Base-by-base conservation (phyloP, 2,888 invertebrate genomes). In the Apodemia zela region DNA sequence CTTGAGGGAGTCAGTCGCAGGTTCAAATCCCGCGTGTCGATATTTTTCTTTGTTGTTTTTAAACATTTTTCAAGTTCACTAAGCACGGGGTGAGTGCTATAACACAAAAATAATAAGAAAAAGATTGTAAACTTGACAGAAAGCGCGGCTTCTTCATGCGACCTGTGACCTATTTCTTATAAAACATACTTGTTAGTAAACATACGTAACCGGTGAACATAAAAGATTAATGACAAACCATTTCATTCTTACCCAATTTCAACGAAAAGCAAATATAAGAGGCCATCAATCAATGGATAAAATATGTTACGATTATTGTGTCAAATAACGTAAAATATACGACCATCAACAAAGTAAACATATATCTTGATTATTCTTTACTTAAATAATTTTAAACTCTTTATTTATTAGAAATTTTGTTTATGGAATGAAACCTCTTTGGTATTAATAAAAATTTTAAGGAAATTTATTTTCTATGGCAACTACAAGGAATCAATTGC, bases 91-190 rank as follows among this genome's bases (percentile, higher is more conserved):
- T n/a, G n/a, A n/a, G n/a, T n/a, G n/a, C n/a, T n/a, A n/a, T n/a
- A n/a, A n/a, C n/a, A n/a, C n/a, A n/a, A n/a, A n/a, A n/a, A n/a
- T n/a, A n/a, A n/a, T n/a, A n/a, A n/a, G n/a, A n/a, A n/a, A n/a
- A 75, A 77, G 2, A 25, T 25, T 73, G 70, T 73, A 72, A 72
- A 73, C 70, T 74, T 25, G 5, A 72, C 71, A 70, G 65, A 67
- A 67, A 67, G 15, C 25, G 71, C 70, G 68, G 64, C 68, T 67
- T 65, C 67, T 68, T 64, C 62, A 69, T 67, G 72, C 72, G 74
- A 77, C 60, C 51, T 59, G 67, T 77, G 75, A 76, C 76, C 78
- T 68, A 69, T 72, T 76, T 73, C 49, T 47, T 21, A 29, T 67
- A 45, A 72, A 74, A 74, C 68, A 74, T 65, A 75, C 69, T 63